Base-by-base conservation (phyloP, 1,140 invertebrate genomes). In the Ptiloglossa arizonensis region DNA sequence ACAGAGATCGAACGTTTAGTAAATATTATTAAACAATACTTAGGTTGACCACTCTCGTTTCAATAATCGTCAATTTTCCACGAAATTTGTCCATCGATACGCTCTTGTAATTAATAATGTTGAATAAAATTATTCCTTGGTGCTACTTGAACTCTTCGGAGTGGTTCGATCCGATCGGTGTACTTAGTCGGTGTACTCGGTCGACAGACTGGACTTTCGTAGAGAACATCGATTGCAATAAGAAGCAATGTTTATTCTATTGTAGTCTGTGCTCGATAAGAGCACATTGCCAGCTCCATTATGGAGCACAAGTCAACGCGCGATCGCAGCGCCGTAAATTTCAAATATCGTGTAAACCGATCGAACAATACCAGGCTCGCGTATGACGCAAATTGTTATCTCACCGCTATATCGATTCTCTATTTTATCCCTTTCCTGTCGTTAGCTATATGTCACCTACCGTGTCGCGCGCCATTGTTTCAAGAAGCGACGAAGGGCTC, bases 381-480 rank as follows among this genome's bases (percentile, higher is more conserved):
- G 41, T 76, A 44, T 70, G 74, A 78, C 66, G 79, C 66, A 78
- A 64, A 78, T 69, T 76, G 79, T 77, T 81, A 81, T 81, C 79
- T 71, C 32, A 32, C 41, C 35, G 27, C 62, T 38, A 13, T 76
- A 81, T 81, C 74, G 79, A 81, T 81, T 71, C 50, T 57, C 50
- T 46, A 44, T 46, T 62, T 77, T 71, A 59, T 77, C 38, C 48
- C 62, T 46, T 76, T 63, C 41, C 44, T 29, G 60, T 57, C 50
- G 66, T 32, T 50, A 9, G 52, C 59, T 59, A 50, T 71, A 66
- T 71, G 74, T 78, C 48, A 44, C 24, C 6, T 22, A n/a, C 15
- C 29, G 38, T 35, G 48, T 57, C 60, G 56, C 72, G 50, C 64
- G 66, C 41, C 41, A 66, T 81, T 64, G 79, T 71, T 71, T 59